These are phyloP conservation scores for Parochlus steinenii DNA, from an alignment of 2,888 invertebrate genomes.

Conservation along the genomic window DNA sequence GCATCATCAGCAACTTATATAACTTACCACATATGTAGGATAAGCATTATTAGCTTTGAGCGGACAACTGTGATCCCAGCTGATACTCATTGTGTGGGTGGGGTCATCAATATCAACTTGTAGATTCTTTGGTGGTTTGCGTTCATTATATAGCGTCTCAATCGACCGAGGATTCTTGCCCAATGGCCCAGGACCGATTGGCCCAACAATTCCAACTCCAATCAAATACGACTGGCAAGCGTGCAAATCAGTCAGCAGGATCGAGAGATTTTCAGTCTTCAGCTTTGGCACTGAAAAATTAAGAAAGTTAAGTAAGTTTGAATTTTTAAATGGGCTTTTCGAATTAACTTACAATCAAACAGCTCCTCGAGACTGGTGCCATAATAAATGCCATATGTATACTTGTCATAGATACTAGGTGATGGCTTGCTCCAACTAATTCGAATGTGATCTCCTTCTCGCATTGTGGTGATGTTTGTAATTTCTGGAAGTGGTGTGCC, in stretches of 20 bases:
- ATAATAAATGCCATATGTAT: conserved; percentile 55
- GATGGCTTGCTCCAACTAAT: conserved; percentile 33
- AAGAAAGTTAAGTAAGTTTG: too few relatives aligned
- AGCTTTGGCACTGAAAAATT: conserved; percentile 29
- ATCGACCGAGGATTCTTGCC: conserved; percentile 33
- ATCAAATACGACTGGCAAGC: conserved; percentile 61
- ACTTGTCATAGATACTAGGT: conserved; percentile 35
- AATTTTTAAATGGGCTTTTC: neutral
- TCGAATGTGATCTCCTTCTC: conserved; percentile 36
- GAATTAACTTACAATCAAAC: conserved; percentile 39
- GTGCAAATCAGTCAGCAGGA: conserved; percentile 41
- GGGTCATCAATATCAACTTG: conserved; percentile 29
- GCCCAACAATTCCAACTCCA: conserved; percentile 46
- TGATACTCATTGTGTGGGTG: conserved; percentile 37
- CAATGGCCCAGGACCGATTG: conserved; percentile 49
- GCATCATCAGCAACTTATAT: conserved; percentile 5
- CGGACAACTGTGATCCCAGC: conserved; percentile 58
- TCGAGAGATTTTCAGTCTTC: conserved; percentile 35
- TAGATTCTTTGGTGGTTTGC: conserved; percentile 53
- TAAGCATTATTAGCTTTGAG: conserved; percentile 25
- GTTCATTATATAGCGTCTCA: conserved; percentile 43
- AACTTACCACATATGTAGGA: conserved; percentile 43
- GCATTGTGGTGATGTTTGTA: conserved; percentile 15
- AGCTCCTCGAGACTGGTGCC: conserved; percentile 40
- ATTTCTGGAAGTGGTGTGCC: conserved; percentile 23